These are phyloP conservation scores for Montipora capricornis DNA, from an alignment of 64 coral and sea anemone genomes.

Conservation along the genomic window DNA sequence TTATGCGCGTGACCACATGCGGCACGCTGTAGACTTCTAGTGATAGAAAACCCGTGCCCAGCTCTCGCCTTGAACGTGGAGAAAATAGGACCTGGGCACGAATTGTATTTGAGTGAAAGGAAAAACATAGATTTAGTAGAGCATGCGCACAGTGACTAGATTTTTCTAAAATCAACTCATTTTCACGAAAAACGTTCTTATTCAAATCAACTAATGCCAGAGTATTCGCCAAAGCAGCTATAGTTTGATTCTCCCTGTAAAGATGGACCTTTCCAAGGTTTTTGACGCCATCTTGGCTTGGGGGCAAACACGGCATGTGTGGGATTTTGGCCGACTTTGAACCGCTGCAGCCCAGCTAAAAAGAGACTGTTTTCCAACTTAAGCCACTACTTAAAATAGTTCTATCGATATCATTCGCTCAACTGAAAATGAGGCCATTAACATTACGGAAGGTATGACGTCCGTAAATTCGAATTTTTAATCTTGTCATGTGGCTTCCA, in stretches of 20 bases:
- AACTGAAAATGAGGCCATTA: no score
- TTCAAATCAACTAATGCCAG: neutral
- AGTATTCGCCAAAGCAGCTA: neutral
- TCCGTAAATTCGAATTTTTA: no score
- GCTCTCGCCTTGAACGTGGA: neutral
- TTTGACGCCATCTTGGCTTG: no score
- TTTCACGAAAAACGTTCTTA: neutral
- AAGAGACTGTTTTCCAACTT: no score
- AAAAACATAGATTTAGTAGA: neutral
- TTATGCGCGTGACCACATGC: slow-evolving; percentile 3
- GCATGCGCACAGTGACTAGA: neutral
- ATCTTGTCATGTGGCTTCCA: no score
- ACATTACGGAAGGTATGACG: no score
- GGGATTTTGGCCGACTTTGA: no score
- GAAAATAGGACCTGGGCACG: neutral
- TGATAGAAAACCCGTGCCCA: neutral
- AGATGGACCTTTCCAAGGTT: no score
- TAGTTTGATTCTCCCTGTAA: neutral
- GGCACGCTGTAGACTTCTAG: neutral
- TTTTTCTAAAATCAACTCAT: neutral
- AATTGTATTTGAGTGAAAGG: neutral
- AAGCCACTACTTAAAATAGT: no score
- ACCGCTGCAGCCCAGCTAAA: no score
- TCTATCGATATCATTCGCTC: no score
- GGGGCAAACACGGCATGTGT: no score